Percentiles rank a stretch among this genome's conserved stretches.
These are phyloP conservation scores for Chromis chromis DNA, from an alignment of 2,797 vertebrate genomes.

Conservation along the genomic window DNA sequence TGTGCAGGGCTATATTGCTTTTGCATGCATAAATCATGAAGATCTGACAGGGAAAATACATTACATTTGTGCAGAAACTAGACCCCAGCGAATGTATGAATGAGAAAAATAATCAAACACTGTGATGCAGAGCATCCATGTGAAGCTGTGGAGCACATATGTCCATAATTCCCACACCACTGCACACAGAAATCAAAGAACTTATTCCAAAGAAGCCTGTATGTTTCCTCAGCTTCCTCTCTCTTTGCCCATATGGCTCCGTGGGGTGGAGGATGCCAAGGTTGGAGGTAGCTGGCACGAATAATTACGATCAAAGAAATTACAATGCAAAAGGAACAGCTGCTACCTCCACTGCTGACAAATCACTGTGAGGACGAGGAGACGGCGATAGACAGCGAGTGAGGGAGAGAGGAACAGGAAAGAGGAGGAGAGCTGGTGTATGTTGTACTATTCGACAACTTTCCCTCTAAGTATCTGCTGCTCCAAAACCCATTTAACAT, in stretches of 20 bases:
- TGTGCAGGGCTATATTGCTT: slow-evolving; percentile 60
- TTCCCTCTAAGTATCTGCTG: slow-evolving; percentile 62
- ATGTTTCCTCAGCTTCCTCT: slow-evolving; percentile 55
- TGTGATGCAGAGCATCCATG: slow-evolving; percentile 47
- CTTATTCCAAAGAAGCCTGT: slow-evolving; percentile 60
- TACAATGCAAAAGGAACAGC: slow-evolving; percentile 80
- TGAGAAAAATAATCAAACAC: slow-evolving; percentile 66
- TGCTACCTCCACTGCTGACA: slow-evolving; percentile 79
- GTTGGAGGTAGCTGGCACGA: slow-evolving; percentile 77
- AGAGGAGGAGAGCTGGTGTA: slow-evolving; percentile 56
- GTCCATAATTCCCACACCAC: slow-evolving; percentile 69
- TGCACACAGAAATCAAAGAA: slow-evolving; percentile 75
- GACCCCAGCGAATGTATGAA: slow-evolving; percentile 48
- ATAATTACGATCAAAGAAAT: slow-evolving; percentile 82
- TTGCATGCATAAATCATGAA: slow-evolving; percentile 70
- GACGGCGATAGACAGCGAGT: slow-evolving; percentile 39
- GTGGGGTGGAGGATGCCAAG: slow-evolving; percentile 71
- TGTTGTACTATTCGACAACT: slow-evolving; percentile 61
- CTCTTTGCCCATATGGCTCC: slow-evolving; percentile 76
- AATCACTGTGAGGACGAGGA: slow-evolving; percentile 70
- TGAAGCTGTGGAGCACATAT: slow-evolving; percentile 70
- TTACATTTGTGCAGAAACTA: slow-evolving; percentile 59
- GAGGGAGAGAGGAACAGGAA: slow-evolving; percentile 44
- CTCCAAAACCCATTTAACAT: slow-evolving; percentile 69
- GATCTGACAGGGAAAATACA: slow-evolving; percentile 58